Conservation (phyloP, 1,140 invertebrate species). For the Panagrolaimus sp. region DNA sequence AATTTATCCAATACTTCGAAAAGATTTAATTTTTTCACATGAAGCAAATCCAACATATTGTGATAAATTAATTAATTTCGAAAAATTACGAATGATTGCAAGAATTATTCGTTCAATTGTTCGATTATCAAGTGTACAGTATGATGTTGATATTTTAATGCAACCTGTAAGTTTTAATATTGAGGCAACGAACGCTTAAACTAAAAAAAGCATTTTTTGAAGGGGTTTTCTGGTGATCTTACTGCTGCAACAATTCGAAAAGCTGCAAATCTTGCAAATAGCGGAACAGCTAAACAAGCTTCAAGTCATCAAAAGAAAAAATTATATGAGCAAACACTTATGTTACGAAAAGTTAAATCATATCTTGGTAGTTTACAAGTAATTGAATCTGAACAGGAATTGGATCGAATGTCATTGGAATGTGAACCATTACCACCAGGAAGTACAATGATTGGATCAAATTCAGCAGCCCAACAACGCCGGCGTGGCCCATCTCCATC, state of each 20-base stretch:
- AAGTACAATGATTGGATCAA: constrained; percentile 28
- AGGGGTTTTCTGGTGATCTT: constrained; percentile 11
- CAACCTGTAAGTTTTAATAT: constrained; percentile 24
- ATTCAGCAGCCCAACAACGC: constrained; percentile 65
- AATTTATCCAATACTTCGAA: constrained; percentile 65
- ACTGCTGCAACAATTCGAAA: constrained; percentile 72
- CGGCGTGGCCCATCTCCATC: constrained; percentile 80
- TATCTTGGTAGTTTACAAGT: constrained; percentile 87
- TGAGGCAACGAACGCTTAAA: not conserved
- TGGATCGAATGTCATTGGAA: constrained; percentile 78
- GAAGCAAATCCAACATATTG: constrained; percentile 89
- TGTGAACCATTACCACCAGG: constrained; percentile 71
- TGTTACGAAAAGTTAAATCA: constrained; percentile 88
- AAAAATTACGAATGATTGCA: constrained; percentile 95
- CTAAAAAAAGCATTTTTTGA: not conserved
- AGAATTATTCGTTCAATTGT: constrained; percentile 86
- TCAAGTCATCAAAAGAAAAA: constrained; percentile 40
- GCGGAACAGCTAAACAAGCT: constrained; percentile 33
- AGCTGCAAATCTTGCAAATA: constrained; percentile 18
- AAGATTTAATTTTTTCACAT: constrained; percentile 96
- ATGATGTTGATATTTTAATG: constrained; percentile 58
- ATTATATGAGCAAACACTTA: constrained; percentile 70
- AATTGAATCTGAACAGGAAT: constrained; percentile 78
- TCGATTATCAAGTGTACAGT: constrained; percentile 60
- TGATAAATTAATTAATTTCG: constrained; percentile 90